Evolutionary conservation across 2,113 vertebrate genomes (phyloP).

Genomic region (Clarias batrachus): DNA sequence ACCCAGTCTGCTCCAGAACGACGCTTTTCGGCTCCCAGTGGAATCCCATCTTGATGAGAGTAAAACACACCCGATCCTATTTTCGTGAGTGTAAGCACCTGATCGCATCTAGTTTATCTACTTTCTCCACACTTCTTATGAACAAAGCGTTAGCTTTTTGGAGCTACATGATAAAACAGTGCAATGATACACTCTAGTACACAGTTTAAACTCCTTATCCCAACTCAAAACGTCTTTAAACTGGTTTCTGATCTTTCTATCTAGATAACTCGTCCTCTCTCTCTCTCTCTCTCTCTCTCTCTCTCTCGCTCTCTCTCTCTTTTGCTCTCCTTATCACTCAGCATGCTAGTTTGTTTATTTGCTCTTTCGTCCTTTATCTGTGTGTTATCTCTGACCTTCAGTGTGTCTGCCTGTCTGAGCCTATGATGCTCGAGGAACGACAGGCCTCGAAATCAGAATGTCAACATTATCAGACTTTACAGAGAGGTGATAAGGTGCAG

Average conservation of each 20-base stretch:
- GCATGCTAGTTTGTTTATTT: constrained; percentile 22
- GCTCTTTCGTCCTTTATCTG: constrained; percentile 33
- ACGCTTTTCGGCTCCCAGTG: not conserved
- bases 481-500: constrained; percentile 5
- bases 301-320: not conserved
- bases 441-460: constrained; percentile 23
- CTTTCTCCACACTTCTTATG: not conserved
- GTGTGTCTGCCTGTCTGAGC: not conserved
- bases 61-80: not conserved
- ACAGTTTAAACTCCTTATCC: not conserved
- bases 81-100: not conserved
- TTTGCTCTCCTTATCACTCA: not conserved
- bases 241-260: not conserved
- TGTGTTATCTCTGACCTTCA: constrained; percentile 38
- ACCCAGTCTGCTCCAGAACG: not conserved
- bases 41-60: not conserved
- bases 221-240: not conserved
- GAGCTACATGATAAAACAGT: not conserved
- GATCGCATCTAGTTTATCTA: not conserved
- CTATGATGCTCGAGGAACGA: not conserved
- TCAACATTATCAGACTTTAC: constrained; percentile 16
- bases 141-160: not conserved
- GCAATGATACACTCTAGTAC: not conserved
- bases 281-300: not conserved
- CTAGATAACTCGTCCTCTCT: not conserved